Evolutionary conservation across 2,888 invertebrate genomes (phyloP).

Genomic region (Cephus sareptanus): DNA sequence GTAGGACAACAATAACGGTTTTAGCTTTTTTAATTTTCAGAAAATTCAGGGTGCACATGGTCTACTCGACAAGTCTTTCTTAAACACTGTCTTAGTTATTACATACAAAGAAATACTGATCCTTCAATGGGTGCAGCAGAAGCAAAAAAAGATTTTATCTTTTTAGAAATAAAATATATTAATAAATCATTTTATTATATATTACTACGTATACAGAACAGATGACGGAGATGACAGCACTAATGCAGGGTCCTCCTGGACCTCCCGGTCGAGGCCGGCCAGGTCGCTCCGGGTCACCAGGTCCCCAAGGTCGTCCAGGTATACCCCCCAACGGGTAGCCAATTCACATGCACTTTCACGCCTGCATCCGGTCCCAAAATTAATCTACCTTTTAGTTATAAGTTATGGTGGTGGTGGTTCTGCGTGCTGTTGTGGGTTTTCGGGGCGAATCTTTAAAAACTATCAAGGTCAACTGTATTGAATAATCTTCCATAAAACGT

Average conservation of each 20-base stretch:
- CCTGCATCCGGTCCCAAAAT: slow-evolving; percentile 9
- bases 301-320: slow-evolving; percentile 78
- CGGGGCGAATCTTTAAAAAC: background rate
- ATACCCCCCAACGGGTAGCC: slow-evolving; percentile 31
- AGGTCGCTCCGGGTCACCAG: slow-evolving; percentile 78
- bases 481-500: background rate
- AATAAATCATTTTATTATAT: slow-evolving; percentile 13
- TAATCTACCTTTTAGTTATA: slow-evolving; percentile 1
- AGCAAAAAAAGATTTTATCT: slow-evolving; percentile 4
- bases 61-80: background rate
- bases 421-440: slow-evolving; percentile 18
- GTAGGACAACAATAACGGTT: background rate
- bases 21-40: background rate
- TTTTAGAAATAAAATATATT: slow-evolving; percentile 9
- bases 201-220: slow-evolving; percentile 71
- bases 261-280: slow-evolving; percentile 74
- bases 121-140: background rate
- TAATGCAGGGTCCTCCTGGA: slow-evolving; percentile 75
- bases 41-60: background rate
- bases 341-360: background rate
- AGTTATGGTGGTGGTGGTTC: slow-evolving; percentile 10
- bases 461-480: background rate
- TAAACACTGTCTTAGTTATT: background rate
- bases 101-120: background rate
- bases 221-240: slow-evolving; percentile 76